Evolutionary conservation across 2,888 invertebrate genomes (phyloP).

Genomic region (Spodoptera exigua): DNA sequence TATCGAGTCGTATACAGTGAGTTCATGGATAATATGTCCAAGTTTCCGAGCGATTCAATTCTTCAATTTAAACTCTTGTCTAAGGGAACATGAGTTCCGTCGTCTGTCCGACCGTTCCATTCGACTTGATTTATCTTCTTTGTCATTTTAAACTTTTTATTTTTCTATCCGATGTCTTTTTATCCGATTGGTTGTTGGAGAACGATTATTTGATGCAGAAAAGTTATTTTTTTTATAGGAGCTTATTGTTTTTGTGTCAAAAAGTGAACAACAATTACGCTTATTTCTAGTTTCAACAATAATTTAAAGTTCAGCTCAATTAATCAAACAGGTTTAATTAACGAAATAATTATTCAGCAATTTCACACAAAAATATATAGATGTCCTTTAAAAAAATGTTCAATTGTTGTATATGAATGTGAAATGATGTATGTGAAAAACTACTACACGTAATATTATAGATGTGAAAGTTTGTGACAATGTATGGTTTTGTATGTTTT

Average conservation of each 20-base stretch:
- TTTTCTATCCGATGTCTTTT: slow-evolving; percentile 21
- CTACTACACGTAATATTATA: too few relatives aligned
- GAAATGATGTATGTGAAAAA: too few relatives aligned
- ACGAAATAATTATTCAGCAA: too few relatives aligned
- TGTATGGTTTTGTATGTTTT: too few relatives aligned
- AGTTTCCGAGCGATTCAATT: slow-evolving; percentile 46
- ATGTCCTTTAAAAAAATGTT: too few relatives aligned
- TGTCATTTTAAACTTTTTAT: slow-evolving; percentile 37
- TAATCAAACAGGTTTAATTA: too few relatives aligned
- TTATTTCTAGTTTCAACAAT: too few relatives aligned
- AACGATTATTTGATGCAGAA: slow-evolving; percentile 7
- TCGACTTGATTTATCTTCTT: slow-evolving; percentile 50
- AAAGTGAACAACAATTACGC: too few relatives aligned
- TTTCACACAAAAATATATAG: too few relatives aligned
- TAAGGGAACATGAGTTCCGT: slow-evolving; percentile 28
- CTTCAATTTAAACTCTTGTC: slow-evolving; percentile 54
- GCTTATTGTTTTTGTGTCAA: neutral
- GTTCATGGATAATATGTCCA: slow-evolving; percentile 18
- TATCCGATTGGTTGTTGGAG: slow-evolving; percentile 3
- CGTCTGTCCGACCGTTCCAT: slow-evolving; percentile 26
- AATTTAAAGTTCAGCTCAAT: too few relatives aligned
- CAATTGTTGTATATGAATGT: too few relatives aligned
- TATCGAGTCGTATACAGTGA: slow-evolving; percentile 9
- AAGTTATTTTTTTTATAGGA: neutral
- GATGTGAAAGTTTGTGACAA: too few relatives aligned